Evolutionary conservation across 2,113 vertebrate genomes (phyloP).

Genomic region (Origma solitaria): DNA sequence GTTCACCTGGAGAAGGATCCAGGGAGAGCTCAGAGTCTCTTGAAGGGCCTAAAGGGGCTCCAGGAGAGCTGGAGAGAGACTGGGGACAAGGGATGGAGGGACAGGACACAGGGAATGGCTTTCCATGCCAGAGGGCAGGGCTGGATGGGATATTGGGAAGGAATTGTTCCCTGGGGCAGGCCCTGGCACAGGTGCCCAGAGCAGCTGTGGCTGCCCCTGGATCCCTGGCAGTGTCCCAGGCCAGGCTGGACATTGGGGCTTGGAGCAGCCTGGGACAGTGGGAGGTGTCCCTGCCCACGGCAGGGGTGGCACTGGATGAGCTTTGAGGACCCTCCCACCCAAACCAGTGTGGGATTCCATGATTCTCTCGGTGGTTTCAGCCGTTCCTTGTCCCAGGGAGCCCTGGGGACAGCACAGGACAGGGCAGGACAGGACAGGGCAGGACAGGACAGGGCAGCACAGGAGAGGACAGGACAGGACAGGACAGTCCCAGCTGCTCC

Average conservation of each 20-base stretch:
- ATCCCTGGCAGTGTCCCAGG: neutral
- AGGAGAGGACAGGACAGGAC: no score
- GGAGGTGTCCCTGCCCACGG: neutral
- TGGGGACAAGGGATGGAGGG: neutral
- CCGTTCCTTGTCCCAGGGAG: neutral
- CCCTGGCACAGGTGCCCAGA: neutral
- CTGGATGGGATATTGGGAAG: rapidly evolving
- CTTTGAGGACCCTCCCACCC: neutral
- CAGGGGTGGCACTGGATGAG: rapidly evolving
- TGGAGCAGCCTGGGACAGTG: neutral
- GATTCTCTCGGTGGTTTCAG: neutral
- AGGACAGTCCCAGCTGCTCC: neutral
- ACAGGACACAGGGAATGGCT: neutral
- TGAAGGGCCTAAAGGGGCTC: no score
- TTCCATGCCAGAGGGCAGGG: neutral
- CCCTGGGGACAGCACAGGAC: neutral
- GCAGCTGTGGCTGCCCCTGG: neutral
- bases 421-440: no score
- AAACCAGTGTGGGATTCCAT: neutral
- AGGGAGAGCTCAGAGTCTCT: no score
- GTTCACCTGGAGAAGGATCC: no score
- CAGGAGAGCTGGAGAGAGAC: no score
- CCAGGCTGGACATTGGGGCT: neutral
- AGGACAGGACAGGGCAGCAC: no score
- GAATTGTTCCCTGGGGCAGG: neutral